These are phyloP conservation scores for Furnarius figulus DNA, from an alignment of 2,113 vertebrate species.

Conservation along the genomic window DNA sequence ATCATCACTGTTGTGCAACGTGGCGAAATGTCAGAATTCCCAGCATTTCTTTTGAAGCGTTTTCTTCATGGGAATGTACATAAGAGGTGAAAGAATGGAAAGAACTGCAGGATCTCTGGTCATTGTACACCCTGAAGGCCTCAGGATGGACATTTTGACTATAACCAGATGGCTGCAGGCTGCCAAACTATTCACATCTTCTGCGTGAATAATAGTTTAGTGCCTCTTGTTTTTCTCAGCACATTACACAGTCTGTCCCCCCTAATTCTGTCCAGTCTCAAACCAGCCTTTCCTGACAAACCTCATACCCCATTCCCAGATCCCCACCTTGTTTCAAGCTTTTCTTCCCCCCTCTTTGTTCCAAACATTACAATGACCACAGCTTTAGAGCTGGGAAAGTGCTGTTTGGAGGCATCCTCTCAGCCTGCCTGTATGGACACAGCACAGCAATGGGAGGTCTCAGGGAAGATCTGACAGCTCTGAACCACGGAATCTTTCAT, in stretches of 20 bases:
- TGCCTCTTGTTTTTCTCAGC: background rate
- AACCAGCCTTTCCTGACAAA: background rate
- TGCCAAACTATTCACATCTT: slow-evolving; percentile 57
- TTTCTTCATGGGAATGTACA: slow-evolving; percentile 24
- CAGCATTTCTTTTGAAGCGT: slow-evolving; percentile 11
- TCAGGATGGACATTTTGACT: slow-evolving; percentile 56
- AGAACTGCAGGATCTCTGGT: slow-evolving; percentile 59
- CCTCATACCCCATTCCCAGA: background rate
- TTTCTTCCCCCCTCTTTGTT: background rate
- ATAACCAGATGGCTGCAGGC: slow-evolving; percentile 66
- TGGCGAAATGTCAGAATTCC: background rate
- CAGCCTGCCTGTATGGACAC: background rate
- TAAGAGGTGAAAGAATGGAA: slow-evolving; percentile 65
- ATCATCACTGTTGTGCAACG: background rate
- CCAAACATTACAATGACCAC: background rate
- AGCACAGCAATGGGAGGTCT: background rate
- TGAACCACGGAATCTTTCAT: background rate
- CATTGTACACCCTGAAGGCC: slow-evolving; percentile 42
- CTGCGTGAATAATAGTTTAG: background rate
- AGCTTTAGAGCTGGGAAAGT: background rate
- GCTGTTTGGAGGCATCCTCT: background rate
- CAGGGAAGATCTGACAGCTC: background rate
- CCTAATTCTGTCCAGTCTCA: background rate
- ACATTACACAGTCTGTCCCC: background rate
- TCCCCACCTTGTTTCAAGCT: background rate